phyloP scores from a whole-genome alignment of 2,888 invertebrate species.

The Hesperia comma region DNA sequence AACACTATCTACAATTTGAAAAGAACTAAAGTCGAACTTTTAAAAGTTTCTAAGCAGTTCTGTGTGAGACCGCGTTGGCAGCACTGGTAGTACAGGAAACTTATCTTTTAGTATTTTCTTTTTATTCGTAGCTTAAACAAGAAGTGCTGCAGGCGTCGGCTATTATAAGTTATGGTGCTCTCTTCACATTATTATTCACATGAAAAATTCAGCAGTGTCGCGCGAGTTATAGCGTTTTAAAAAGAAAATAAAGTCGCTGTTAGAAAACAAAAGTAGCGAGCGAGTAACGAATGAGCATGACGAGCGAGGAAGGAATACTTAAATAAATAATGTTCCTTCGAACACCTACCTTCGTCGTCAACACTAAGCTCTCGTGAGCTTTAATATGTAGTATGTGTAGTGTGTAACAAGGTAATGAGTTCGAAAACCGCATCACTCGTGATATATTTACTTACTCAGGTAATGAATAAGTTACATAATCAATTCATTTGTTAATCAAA shows the following conservation, averaged over 20 bases:
- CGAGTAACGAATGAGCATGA: neutral
- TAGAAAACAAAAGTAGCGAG: constrained; percentile 21
- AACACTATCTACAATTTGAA: neutral
- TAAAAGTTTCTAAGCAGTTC: constrained; percentile 36
- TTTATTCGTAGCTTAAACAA: constrained; percentile 36
- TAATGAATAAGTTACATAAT: no score
- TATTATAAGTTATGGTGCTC: constrained; percentile 38
- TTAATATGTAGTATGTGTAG: no score
- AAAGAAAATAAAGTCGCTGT: constrained; percentile 38
- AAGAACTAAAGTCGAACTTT: constrained; percentile 12
- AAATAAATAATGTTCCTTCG: neutral
- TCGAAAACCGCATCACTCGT: no score
- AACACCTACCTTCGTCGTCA: no score
- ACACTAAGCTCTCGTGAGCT: no score
- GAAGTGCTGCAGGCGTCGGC: constrained; percentile 30
- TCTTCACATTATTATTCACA: constrained; percentile 58
- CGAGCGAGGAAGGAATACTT: neutral
- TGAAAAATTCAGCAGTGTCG: constrained; percentile 69
- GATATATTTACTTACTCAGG: no score
- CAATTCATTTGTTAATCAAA: no score
- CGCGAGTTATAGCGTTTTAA: constrained; percentile 57
- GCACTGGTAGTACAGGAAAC: constrained; percentile 31
- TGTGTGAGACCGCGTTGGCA: constrained; percentile 23
- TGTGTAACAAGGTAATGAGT: no score
- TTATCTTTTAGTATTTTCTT: constrained; percentile 36